A percentile compares a stretch with the other conserved stretches of the same genome.
Evolutionary conservation across 1,140 invertebrate genomes (phyloP).

Genomic region (Atta colombica): DNA sequence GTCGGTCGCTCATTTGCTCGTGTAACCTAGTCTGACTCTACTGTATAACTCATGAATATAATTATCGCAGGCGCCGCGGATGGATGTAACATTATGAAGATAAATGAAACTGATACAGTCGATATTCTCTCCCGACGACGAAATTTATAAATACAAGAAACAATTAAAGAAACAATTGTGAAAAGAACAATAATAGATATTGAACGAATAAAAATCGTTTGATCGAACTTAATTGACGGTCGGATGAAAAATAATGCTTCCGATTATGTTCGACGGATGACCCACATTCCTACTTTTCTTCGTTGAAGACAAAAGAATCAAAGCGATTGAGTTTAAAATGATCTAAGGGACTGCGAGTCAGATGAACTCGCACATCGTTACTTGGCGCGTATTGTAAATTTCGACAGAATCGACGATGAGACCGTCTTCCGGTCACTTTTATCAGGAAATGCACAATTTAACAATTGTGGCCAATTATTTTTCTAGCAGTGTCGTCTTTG

Average conservation of each 20-base stretch:
- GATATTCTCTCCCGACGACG: not conserved
- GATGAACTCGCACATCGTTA: not conserved
- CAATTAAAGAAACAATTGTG: slow-evolving; percentile 21
- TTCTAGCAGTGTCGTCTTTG: slow-evolving; percentile 79
- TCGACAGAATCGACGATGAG: slow-evolving; percentile 67
- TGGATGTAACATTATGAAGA: slow-evolving; percentile 26
- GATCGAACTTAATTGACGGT: slow-evolving; percentile 2
- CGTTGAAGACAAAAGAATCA: not conserved
- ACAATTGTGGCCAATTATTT: slow-evolving; percentile 84
- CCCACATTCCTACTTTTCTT: not conserved
- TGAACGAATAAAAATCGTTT: not conserved
- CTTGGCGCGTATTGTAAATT: slow-evolving; percentile 60
- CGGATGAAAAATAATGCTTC: not conserved
- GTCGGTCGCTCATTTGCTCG: not conserved
- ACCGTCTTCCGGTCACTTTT: slow-evolving; percentile 73
- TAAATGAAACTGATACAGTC: slow-evolving; percentile 28
- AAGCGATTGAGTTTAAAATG: not conserved
- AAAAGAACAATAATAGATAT: not conserved
- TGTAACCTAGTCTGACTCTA: not conserved
- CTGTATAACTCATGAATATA: slow-evolving; percentile 13
- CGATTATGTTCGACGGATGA: not conserved
- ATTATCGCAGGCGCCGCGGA: slow-evolving; percentile 34
- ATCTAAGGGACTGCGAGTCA: not conserved
- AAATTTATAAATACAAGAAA: slow-evolving; percentile 18
- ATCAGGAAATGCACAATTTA: slow-evolving; percentile 84